Percentiles rank a stretch among this genome's conserved stretches.
Evolutionary conservation across 2,797 vertebrate species (phyloP).

Genomic region (Tangara arthus): DNA sequence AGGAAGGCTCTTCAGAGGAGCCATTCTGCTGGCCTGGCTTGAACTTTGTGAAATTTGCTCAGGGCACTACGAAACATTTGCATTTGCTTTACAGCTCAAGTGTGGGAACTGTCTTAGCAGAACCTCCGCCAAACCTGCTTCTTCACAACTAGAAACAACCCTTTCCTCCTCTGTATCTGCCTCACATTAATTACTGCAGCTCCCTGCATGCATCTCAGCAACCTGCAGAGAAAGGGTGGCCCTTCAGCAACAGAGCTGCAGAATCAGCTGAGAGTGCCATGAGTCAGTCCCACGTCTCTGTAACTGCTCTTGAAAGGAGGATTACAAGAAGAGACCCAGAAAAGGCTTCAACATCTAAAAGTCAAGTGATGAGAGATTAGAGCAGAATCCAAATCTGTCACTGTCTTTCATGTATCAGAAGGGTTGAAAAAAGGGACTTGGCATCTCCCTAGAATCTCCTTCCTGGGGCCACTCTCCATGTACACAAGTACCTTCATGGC

Average conservation of each 20-base stretch:
- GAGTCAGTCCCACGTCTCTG: accelerated
- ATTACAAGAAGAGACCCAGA: neutral
- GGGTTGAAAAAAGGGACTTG: neutral
- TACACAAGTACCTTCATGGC: neutral
- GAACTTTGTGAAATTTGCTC: slow-evolving; percentile 50
- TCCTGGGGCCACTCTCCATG: neutral
- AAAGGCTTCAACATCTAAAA: neutral
- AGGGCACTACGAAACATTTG: slow-evolving; percentile 50
- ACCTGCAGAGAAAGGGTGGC: neutral
- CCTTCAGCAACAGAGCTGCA: neutral
- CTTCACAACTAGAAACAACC: slow-evolving; percentile 18
- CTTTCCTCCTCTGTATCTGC: slow-evolving; percentile 20
- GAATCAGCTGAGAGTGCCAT: neutral
- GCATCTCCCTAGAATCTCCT: neutral
- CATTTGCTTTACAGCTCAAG: slow-evolving; percentile 48
- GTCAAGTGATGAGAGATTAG: neutral
- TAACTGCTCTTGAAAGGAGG: neutral
- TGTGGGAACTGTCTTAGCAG: slow-evolving; percentile 61
- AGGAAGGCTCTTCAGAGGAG: neutral
- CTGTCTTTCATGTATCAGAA: neutral
- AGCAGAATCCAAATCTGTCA: neutral
- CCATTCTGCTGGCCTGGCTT: slow-evolving; percentile 11
- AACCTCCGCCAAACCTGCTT: slow-evolving; percentile 41
- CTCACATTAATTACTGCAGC: neutral
- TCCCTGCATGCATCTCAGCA: neutral